Percentiles rank a stretch among this genome's conserved stretches.
Conservation (phyloP, 2,113 vertebrate genomes). For the Forbesichthys papilliferus region DNA sequence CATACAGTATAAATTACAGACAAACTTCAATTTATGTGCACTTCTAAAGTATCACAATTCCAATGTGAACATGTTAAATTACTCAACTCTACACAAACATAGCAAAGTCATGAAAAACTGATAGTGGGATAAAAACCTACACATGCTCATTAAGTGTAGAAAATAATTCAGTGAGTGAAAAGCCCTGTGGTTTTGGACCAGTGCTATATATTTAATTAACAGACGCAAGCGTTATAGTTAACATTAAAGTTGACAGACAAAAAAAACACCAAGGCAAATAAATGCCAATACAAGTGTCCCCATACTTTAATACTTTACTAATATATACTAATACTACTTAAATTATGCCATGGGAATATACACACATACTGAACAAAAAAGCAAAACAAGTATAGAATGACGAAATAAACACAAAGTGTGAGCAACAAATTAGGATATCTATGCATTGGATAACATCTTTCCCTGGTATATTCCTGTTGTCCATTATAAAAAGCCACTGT, state of each 20-base stretch:
- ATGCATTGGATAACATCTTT: constrained; percentile 65
- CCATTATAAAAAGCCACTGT: no score
- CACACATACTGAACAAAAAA: constrained; percentile 77
- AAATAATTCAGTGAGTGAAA: not conserved
- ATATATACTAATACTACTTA: constrained; percentile 76
- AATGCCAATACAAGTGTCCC: constrained; percentile 89
- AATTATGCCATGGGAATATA: constrained; percentile 94
- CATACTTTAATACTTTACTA: constrained; percentile 88
- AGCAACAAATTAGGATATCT: constrained; percentile 24
- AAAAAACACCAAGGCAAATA: constrained; percentile 91
- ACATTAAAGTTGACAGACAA: constrained; percentile 61
- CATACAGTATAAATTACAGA: not conserved
- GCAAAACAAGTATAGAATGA: constrained; percentile 15
- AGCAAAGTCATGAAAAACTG: not conserved
- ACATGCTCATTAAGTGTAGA: not conserved
- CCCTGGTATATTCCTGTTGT: constrained; percentile 10
- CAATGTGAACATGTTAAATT: not conserved
- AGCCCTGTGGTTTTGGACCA: constrained; percentile 43
- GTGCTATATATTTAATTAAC: constrained; percentile 86
- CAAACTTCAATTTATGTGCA: not conserved
- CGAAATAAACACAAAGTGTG: constrained; percentile 27
- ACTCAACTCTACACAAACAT: not conserved
- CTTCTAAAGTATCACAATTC: not conserved
- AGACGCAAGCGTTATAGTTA: constrained; percentile 92
- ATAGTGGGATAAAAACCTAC: not conserved